phyloP scores from a whole-genome alignment of 1,140 invertebrate genomes.

The Drosophila athabasca region DNA sequence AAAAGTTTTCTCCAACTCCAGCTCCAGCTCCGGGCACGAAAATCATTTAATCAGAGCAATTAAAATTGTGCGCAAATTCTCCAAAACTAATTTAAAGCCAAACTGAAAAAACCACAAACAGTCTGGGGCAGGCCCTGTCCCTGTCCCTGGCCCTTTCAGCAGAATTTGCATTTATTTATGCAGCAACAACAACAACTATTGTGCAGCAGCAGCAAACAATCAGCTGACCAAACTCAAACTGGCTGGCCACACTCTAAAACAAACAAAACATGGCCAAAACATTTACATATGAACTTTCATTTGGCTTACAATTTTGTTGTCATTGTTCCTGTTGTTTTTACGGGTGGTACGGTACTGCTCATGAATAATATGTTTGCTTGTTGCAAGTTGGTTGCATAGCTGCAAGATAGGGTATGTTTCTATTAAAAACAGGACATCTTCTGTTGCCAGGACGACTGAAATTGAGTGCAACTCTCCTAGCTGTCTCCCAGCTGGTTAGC shows the following conservation, averaged over 20 bases:
- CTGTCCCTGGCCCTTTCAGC: conserved; percentile 1
- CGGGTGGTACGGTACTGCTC: background rate
- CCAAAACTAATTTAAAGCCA: conserved; percentile 23
- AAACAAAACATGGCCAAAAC: conserved; percentile 70
- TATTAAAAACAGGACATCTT: too few relatives aligned
- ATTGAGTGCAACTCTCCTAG: too few relatives aligned
- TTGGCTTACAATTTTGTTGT: conserved; percentile 47
- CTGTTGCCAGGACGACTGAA: too few relatives aligned
- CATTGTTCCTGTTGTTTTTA: conserved; percentile 31
- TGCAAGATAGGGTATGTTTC: conserved; percentile 1
- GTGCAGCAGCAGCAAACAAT: conserved; percentile 52
- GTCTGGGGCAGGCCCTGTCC: background rate
- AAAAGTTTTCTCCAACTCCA: conserved; percentile 1
- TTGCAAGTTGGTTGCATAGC: conserved; percentile 22
- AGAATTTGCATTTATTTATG: conserved; percentile 45
- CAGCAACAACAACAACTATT: conserved; percentile 26
- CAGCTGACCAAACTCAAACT: conserved; percentile 64
- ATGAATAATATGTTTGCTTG: conserved; percentile 52
- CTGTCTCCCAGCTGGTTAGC: too few relatives aligned
- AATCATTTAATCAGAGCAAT: conserved; percentile 45
- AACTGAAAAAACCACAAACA: conserved; percentile 10
- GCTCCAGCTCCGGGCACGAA: background rate
- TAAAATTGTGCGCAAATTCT: conserved; percentile 23
- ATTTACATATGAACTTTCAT: conserved; percentile 76
- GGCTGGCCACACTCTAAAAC: conserved; percentile 53